Percentiles rank a stretch among this genome's conserved stretches.
Evolutionary conservation across 2,797 vertebrate genomes (phyloP).

Genomic region (Hoplostethus atlanticus): DNA sequence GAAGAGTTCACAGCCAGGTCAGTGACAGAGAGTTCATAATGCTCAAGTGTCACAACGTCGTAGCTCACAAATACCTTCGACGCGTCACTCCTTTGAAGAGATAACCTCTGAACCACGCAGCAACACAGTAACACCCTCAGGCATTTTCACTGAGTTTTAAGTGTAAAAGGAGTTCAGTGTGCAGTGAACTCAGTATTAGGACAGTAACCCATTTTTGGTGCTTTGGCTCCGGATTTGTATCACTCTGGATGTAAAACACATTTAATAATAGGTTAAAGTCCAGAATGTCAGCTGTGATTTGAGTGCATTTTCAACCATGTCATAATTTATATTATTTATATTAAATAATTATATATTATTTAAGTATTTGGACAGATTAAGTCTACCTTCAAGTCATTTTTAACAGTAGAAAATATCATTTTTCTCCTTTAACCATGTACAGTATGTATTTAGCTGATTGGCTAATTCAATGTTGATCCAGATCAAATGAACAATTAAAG

Average conservation of each 20-base stretch:
- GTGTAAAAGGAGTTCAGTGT: slow-evolving; percentile 1
- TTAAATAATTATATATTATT: too few relatives aligned
- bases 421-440: background rate
- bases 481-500: background rate
- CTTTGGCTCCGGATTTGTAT: background rate
- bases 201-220: background rate
- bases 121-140: slow-evolving; percentile 23
- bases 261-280: too few relatives aligned
- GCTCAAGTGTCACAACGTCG: background rate
- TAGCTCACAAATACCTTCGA: slow-evolving; percentile 30
- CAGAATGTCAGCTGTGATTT: too few relatives aligned
- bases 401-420: too few relatives aligned
- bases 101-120: slow-evolving; percentile 39
- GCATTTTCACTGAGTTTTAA: slow-evolving; percentile 9
- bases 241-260: background rate
- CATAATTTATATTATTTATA: too few relatives aligned
- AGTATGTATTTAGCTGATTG: too few relatives aligned
- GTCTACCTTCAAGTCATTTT: too few relatives aligned
- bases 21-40: background rate
- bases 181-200: background rate
- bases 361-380: too few relatives aligned
- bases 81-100: slow-evolving; percentile 11
- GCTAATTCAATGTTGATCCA: too few relatives aligned
- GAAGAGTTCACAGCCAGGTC: slow-evolving; percentile 47
- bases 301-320: too few relatives aligned